phyloP scores from a whole-genome alignment of 1,140 invertebrate genomes.

The Pygmarrhopalites habei region DNA sequence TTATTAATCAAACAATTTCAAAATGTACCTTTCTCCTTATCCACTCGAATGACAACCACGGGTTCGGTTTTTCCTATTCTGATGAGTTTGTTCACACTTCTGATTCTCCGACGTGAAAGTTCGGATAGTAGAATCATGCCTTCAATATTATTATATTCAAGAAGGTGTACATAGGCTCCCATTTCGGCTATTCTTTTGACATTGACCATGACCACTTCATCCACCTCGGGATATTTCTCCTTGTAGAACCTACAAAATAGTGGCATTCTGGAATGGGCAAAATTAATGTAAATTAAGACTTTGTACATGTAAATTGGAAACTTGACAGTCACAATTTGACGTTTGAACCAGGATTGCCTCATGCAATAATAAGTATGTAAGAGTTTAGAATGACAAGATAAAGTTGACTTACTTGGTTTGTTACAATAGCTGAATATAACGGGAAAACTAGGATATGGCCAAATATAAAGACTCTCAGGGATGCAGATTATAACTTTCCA shows the following conservation, averaged over 20 bases:
- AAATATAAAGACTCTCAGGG: no score
- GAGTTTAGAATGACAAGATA: no score
- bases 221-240: constrained; percentile 95
- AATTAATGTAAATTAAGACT: no score
- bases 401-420: no score
- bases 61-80: constrained; percentile 97
- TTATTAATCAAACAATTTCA: no score
- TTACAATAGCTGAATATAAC: no score
- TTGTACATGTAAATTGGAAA: neutral
- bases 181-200: constrained; percentile 97
- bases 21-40: constrained; percentile 96
- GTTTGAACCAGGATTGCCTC: neutral
- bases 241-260: constrained; percentile 96
- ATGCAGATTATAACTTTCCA: no score
- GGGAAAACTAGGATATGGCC: no score
- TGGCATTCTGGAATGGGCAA: constrained; percentile 59
- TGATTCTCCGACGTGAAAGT: constrained; percentile 92
- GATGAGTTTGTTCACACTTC: constrained; percentile 99
- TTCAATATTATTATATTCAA: constrained; percentile 99
- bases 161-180: constrained; percentile 96
- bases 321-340: neutral
- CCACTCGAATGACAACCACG: constrained; percentile 97
- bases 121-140: constrained; percentile 94
- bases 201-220: constrained; percentile 99
- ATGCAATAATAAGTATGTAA: neutral